These are phyloP conservation scores for Taxidea taxus DNA, from an alignment of 2,113 vertebrate species.

Conservation along the genomic window DNA sequence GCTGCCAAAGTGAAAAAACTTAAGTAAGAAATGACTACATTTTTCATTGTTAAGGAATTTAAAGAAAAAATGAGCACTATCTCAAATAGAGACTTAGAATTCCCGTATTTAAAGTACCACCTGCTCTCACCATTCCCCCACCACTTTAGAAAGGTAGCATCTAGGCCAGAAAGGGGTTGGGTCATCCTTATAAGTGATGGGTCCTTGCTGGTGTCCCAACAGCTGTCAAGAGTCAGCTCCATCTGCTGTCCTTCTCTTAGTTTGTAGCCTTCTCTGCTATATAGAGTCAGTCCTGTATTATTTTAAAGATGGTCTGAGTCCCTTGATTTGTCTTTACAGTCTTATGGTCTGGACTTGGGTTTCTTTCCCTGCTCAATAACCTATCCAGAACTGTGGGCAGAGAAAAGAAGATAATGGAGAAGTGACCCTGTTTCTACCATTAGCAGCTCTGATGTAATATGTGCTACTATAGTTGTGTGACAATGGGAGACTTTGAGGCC, in stretches of 20 bases:
- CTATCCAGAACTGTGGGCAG: background rate
- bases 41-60: constrained; percentile 1
- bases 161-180: background rate
- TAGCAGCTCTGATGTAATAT: background rate
- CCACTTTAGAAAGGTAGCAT: background rate
- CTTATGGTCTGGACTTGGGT: background rate
- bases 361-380: background rate
- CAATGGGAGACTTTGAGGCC: background rate
- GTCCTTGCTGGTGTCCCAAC: background rate
- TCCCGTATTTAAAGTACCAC: background rate
- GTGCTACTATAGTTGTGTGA: background rate
- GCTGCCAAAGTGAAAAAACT: background rate
- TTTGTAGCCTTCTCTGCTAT: background rate
- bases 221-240: background rate
- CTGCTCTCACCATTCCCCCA: background rate
- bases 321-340: background rate
- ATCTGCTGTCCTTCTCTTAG: background rate
- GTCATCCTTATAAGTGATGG: background rate
- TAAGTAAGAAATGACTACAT: background rate
- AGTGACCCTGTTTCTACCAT: background rate
- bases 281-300: background rate
- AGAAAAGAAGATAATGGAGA: background rate
- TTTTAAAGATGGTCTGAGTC: background rate
- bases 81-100: background rate
- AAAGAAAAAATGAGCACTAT: background rate